phyloP scores from a whole-genome alignment of 2,113 vertebrate species.

The Enhydra lutris region DNA sequence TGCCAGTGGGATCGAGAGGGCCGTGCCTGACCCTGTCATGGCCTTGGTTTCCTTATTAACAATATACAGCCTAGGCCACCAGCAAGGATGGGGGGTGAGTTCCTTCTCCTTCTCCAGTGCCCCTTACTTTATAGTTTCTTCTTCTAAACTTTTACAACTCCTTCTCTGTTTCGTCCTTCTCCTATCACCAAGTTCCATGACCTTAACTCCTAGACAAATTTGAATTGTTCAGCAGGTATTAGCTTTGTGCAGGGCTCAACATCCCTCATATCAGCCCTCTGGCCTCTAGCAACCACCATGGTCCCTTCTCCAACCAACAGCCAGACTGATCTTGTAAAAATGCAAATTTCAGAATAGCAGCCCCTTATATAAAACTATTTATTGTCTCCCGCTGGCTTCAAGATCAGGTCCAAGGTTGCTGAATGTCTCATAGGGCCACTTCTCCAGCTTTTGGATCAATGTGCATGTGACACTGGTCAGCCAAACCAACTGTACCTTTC shows the following conservation, averaged over 20 bases:
- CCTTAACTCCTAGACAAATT: neutral
- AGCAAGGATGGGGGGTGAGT: neutral
- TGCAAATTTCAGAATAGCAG: neutral
- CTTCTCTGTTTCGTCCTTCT: neutral
- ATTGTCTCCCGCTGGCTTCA: neutral
- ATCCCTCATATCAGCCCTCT: neutral
- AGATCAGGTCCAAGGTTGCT: neutral
- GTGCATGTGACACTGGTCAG: neutral
- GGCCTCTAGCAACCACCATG: neutral
- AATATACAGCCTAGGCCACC: neutral
- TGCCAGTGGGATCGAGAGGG: neutral
- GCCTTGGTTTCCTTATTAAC: neutral
- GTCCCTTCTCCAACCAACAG: neutral
- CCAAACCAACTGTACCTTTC: neutral
- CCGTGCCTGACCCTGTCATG: too few relatives aligned
- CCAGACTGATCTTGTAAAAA: neutral
- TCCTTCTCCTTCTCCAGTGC: neutral
- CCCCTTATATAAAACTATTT: neutral
- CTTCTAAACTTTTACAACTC: neutral
- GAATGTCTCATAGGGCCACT: neutral
- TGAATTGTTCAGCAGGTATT: neutral
- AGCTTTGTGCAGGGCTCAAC: neutral
- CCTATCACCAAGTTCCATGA: neutral
- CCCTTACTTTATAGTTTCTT: neutral
- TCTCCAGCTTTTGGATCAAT: neutral